Evolutionary conservation across 2,888 invertebrate species (phyloP), one percentile per base, ranked within the genome.

Genomic region (Cabera pusaria): DNA sequence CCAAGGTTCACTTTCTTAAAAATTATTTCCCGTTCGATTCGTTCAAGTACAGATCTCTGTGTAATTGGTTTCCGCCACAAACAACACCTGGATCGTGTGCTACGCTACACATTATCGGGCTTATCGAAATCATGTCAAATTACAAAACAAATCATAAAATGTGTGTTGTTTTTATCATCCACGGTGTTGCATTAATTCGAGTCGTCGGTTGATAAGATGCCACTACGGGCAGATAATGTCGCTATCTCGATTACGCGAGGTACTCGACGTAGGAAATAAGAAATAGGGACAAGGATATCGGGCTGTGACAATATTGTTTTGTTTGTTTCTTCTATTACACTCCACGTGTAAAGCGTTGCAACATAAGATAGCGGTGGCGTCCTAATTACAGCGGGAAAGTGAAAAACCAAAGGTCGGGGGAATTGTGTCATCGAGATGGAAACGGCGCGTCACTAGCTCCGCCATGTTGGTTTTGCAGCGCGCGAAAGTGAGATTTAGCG

Each of bases 401-500:
- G 45, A 42, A 46, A 46, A 43, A 41, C 44, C 35, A 47, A 49
- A 42, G 40, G 50, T 47, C 45, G 46, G 44, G 50, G 29, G 41
- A 61, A 56, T 58, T 64, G 66, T 76, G 80, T 77, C 81, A 75
- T 69, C 69, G 80, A 77, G 68, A 75, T 64, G 68, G 75, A 78
- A 76, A 64, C 61, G 52, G 71, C 68, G 60, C 75, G 81, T 79
- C 76, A 77, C 74, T 72, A 66, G 55, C 61, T 59, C 80, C 67
- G 85, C 82, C 82, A 82, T 82, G 74, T 81, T 79, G 68, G 76
- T 73, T 73, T 70, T 81, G 78, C 81, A 75, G 75, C 82, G 80
- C 82, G 85, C 87, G 88, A 88, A 88, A 88, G 88, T 88, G 87
- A 88, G 87, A 85, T 88, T 87, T 85, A 83, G 75, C 83, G 81